These are phyloP conservation scores for Microtus agrestis DNA, from an alignment of 2,797 vertebrate species.

Conservation along the genomic window DNA sequence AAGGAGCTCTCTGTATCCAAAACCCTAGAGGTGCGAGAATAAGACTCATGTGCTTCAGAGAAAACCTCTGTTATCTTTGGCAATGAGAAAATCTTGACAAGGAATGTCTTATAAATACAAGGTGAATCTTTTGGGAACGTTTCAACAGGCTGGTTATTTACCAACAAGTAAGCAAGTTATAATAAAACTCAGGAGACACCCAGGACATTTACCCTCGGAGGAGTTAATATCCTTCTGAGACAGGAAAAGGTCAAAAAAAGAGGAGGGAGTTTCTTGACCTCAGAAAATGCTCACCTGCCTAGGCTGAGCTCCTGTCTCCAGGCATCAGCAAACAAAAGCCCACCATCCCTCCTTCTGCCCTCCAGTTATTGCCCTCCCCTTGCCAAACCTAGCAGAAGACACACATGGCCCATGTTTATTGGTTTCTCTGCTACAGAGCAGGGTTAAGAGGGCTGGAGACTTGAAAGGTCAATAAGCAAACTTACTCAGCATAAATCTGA, in stretches of 20 bases:
- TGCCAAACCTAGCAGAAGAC: not conserved
- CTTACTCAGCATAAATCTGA: not conserved
- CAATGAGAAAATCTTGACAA: not conserved
- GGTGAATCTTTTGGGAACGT: not conserved
- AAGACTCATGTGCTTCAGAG: not conserved
- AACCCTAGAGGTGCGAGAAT: not conserved
- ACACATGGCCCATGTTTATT: not conserved
- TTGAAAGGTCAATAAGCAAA: conserved; percentile 35
- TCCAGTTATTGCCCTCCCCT: not conserved
- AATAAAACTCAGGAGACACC: not conserved
- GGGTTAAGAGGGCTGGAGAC: not conserved
- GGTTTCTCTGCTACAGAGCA: not conserved
- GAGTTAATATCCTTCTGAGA: not conserved
- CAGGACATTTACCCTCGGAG: not conserved
- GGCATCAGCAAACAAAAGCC: not conserved
- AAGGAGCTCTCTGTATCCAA: not conserved
- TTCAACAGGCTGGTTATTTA: not conserved
- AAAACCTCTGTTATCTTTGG: not conserved
- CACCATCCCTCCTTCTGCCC: not conserved
- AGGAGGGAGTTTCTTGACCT: not conserved
- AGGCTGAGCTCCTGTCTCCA: not conserved
- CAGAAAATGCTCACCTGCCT: not conserved
- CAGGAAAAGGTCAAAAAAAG: not conserved
- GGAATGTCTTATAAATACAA: not conserved
- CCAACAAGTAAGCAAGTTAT: not conserved